phyloP scores from a whole-genome alignment of 1,140 invertebrate genomes.

The Apocrypta bakeri region DNA sequence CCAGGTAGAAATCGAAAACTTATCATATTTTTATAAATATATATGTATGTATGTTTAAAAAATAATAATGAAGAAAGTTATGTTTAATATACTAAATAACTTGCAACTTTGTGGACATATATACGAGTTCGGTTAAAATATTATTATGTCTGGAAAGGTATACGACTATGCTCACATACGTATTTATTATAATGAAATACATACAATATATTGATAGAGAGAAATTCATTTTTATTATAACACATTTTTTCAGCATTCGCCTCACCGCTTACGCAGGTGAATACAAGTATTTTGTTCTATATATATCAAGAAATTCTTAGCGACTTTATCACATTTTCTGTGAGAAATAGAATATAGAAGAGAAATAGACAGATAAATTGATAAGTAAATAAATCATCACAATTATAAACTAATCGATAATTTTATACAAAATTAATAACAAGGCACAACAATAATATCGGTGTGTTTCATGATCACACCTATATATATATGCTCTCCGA shows the following conservation, averaged over 20 bases:
- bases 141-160: too few relatives aligned
- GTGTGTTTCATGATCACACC: background rate
- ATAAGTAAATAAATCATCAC: background rate
- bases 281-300: constrained; percentile 1
- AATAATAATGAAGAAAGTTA: too few relatives aligned
- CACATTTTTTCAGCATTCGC: constrained; percentile 34
- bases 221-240: constrained; percentile 34
- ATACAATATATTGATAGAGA: constrained; percentile 2
- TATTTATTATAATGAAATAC: too few relatives aligned
- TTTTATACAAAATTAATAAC: constrained; percentile 26
- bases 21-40: too few relatives aligned
- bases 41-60: too few relatives aligned
- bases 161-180: too few relatives aligned
- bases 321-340: constrained; percentile 9
- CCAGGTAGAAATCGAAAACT: too few relatives aligned
- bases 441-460: background rate
- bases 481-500: background rate
- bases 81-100: too few relatives aligned
- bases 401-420: background rate
- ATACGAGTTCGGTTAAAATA: too few relatives aligned
- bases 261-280: constrained; percentile 5
- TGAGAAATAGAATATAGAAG: background rate
- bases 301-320: background rate
- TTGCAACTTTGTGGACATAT: too few relatives aligned
- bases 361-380: background rate